Percentiles rank a stretch among this genome's conserved stretches.
Conservation (phyloP, 2,113 vertebrate species). For the Corvus moneduloides region DNA sequence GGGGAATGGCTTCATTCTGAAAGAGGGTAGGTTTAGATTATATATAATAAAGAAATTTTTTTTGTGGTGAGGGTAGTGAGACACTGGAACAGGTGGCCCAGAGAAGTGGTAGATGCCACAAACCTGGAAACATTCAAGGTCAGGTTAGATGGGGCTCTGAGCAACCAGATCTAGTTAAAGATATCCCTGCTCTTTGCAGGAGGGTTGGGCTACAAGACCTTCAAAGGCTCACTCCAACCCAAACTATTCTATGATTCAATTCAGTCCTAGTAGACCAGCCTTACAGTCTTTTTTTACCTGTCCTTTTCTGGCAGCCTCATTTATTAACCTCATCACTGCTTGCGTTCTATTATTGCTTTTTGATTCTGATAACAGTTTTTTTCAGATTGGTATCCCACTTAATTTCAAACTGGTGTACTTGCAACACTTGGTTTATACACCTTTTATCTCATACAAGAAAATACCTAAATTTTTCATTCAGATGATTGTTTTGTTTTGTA, state of each 20-base stretch:
- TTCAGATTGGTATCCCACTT: not conserved
- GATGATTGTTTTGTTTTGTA: not conserved
- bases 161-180: not conserved
- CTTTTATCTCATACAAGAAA: not conserved
- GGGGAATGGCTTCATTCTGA: not conserved
- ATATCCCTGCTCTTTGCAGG: not conserved
- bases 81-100: not conserved
- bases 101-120: not conserved
- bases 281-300: not conserved
- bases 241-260: not conserved
- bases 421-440: not conserved
- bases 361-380: not conserved
- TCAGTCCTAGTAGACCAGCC: not conserved
- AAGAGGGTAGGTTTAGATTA: not conserved
- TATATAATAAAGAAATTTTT: not conserved
- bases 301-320: not conserved
- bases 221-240: not conserved
- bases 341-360: not conserved
- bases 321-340: not conserved
- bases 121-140: not conserved
- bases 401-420: not conserved
- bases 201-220: not conserved
- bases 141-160: not conserved
- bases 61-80: not conserved
- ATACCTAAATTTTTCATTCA: not conserved